Percentiles rank a stretch among this genome's conserved stretches.
Evolutionary conservation across 2,797 vertebrate genomes (phyloP).

Genomic region (Petrocephalus schoutedeni): DNA sequence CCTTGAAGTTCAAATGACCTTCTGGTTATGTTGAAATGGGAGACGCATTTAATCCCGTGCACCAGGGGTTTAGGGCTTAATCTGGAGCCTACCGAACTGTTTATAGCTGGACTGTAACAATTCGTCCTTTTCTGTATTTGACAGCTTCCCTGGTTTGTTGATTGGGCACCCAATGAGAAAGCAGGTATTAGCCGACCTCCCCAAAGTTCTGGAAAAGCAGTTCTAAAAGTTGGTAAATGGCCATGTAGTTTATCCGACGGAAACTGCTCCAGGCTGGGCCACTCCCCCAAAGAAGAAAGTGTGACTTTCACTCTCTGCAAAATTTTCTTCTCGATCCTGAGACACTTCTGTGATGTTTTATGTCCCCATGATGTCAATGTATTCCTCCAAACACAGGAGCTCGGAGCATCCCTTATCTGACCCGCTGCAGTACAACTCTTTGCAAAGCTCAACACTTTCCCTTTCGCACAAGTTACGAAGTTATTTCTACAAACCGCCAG

Average conservation of each 20-base stretch:
- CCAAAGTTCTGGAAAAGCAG: not conserved
- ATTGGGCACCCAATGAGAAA: not conserved
- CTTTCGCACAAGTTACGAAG: constrained; percentile 34
- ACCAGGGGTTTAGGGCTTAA: not conserved
- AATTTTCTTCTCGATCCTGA: constrained; percentile 22
- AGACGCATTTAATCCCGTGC: not conserved
- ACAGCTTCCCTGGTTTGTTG: not conserved
- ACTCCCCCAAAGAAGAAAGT: constrained; percentile 15
- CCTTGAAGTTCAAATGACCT: not conserved
- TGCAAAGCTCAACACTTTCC: constrained; percentile 24
- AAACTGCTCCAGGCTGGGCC: constrained; percentile 12
- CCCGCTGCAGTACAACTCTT: constrained; percentile 27
- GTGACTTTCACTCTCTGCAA: constrained; percentile 28
- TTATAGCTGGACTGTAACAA: not conserved
- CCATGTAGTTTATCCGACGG: constrained; percentile 6
- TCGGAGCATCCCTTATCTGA: constrained; percentile 28
- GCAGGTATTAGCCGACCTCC: not conserved
- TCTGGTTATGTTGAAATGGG: not conserved
- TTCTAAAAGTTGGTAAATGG: constrained; percentile 2
- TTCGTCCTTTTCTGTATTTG: constrained; percentile 8
- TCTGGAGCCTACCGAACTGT: not conserved
- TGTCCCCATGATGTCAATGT: constrained; percentile 39
- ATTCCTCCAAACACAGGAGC: constrained; percentile 25
- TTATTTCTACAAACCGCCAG: constrained; percentile 40
- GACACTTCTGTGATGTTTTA: not conserved